Percentiles rank a stretch among this genome's conserved stretches.
These are phyloP conservation scores for Brachionus koreanus DNA, from an alignment of 1,140 invertebrate species.

Conservation along the genomic window DNA sequence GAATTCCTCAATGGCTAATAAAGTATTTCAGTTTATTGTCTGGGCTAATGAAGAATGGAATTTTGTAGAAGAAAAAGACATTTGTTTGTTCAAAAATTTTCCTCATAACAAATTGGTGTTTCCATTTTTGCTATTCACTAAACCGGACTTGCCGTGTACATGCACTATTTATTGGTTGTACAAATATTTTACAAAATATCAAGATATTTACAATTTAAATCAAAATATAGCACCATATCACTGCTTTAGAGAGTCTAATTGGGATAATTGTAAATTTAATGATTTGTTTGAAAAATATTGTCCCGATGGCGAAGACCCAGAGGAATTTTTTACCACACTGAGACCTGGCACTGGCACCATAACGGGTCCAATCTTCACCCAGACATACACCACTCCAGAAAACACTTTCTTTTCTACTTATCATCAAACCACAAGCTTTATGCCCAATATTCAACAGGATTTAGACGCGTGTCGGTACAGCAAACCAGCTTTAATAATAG, in stretches of 20 bases:
- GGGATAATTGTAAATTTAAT: constrained; percentile 11
- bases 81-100: constrained; percentile 36
- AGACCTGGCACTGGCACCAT: background rate
- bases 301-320: background rate
- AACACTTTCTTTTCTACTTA: background rate
- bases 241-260: constrained; percentile 10
- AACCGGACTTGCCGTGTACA: background rate
- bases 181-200: constrained; percentile 19
- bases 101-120: constrained; percentile 6
- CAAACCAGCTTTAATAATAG: background rate
- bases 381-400: background rate
- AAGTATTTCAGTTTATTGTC: constrained; percentile 27
- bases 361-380: background rate
- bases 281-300: constrained; percentile 4
- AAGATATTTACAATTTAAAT: constrained; percentile 32
- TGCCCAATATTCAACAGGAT: background rate
- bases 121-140: constrained; percentile 11
- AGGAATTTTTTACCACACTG: background rate
- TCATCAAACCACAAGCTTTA: background rate
- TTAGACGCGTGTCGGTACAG: background rate
- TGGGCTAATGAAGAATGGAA: constrained; percentile 19
- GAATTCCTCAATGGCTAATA: background rate
- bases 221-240: constrained; percentile 26
- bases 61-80: background rate
- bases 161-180: constrained; percentile 31